Evolutionary conservation across 2,888 invertebrate genomes (phyloP), one percentile per base, ranked within the genome.

Genomic region (Arrhopalites spinosus): DNA sequence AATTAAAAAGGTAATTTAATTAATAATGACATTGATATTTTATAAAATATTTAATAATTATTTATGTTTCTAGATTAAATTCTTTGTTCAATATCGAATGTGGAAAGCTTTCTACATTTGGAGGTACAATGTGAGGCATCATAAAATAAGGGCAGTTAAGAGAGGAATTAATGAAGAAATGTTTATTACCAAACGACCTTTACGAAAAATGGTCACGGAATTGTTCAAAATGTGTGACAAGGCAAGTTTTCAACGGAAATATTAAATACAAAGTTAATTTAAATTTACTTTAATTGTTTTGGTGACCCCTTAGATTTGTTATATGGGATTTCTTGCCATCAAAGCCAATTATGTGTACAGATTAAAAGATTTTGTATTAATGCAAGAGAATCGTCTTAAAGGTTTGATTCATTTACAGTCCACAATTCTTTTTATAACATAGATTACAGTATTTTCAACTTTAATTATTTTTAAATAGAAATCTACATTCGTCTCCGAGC

Each of bases 51-150:
- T 29, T 64, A 13, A 13, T 64, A n/a, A n/a, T 47, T 7, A 50
- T 15, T 50, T 29, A n/a, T 45, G 5, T 64, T 45, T 50, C 0
- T 82, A 86, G 86, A 86, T 86, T 50, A 83, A 84, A 47, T 84
- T 85, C 73, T 87, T 87, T 83, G 81, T 83, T 2, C 79, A 84
- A 77, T 87, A 85, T 81, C 84, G 86, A 47, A 84, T 85, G 74
- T 87, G 87, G 87, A 87, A 95, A 86, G 91, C 92, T 0, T 93
- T 94, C 85, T 91, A 90, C 83, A 89, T 91, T 0, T 94, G 94
- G 94, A 88, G 89, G 75, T 92, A 91, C 85, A 90, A 90, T 20
- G 89, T 95, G 36, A 86, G 90, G 53, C 90, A 89, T 83, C 88
- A 89, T 76, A 95, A 94, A 85, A 90, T 90, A 73, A 87, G 86